Percentiles rank a stretch among this genome's conserved stretches.
Evolutionary conservation across 64 coral and sea anemone species (phyloP).

Genomic region (Actinia tenebrosa): DNA sequence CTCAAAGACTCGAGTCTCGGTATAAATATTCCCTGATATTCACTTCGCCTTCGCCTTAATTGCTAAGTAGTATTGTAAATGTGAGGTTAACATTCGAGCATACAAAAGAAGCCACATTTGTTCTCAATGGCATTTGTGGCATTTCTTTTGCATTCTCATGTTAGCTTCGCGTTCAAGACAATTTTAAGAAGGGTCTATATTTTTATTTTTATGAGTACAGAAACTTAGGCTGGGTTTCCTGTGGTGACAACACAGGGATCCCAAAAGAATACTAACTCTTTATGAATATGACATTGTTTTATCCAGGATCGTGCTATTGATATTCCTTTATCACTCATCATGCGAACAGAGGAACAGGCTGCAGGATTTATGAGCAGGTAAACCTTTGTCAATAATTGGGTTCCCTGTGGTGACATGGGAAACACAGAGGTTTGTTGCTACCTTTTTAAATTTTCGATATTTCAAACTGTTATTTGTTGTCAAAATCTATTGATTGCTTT

Average conservation of each 20-base stretch:
- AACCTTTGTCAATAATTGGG: neutral
- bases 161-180: too few relatives aligned
- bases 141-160: too few relatives aligned
- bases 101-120: too few relatives aligned
- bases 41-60: too few relatives aligned
- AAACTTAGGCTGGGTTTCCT: neutral
- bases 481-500: neutral
- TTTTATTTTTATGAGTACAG: neutral
- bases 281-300: neutral
- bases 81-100: too few relatives aligned
- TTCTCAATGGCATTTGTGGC: too few relatives aligned
- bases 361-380: conserved; percentile 92
- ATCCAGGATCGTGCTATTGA: conserved; percentile 69
- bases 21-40: too few relatives aligned
- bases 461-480: too few relatives aligned
- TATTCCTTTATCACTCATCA: conserved; percentile 54
- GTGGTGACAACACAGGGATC: neutral
- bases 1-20: too few relatives aligned
- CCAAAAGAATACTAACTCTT: neutral
- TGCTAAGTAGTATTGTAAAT: too few relatives aligned
- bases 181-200: too few relatives aligned
- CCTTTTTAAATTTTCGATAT: too few relatives aligned
- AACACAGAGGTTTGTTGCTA: neutral
- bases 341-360: conserved; percentile 64
- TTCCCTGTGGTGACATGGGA: neutral